Evolutionary conservation across 2,797 vertebrate genomes (phyloP), one percentile per base, ranked within the genome.

Genomic region (Chelon labrosus): DNA sequence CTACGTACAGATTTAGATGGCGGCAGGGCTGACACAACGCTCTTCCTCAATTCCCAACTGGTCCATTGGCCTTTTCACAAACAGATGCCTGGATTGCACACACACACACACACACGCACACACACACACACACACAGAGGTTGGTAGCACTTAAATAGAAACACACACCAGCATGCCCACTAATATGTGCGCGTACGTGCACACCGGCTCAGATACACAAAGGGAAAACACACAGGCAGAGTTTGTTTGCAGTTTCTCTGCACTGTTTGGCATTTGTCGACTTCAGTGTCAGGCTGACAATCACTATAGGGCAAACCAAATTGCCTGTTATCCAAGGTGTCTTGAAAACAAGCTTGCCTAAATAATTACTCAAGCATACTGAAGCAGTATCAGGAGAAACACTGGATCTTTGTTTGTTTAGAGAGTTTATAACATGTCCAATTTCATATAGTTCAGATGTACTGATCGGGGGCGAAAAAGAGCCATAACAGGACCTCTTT

Each of bases 51-150:
- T 88, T 88, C 82, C 84, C 81, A 17, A 75, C 75, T 81, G 87
- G 80, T 84, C 84, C 54, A 17, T 52, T 88, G 86, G 86, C 89
- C 88, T 92, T 91, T 91, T 86, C 77, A 71, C 65, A 77, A 87
- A 87, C 54, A 80, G 54, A 85, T 20, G 52, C 49, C 49, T 70
- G 51, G 73, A 54, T 54, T 75, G 73, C 62, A 50, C 46, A 64
- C 64, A 27, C 73, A 72, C 67, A 72, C 35, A 75, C 42, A 64
- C 42, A 17, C 42, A 55, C 42, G 37, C 49, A 35, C 31, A 1
- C 53, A 41, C 44, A 39, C 22, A 49, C 63, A 20, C 56, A 42
- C 25, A 27, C 31, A 35, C 31, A 35, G 2, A 35, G 31, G 31
- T 35, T 35, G 31, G 31, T 35, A 35, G 31, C 31, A 35, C 31